Base-by-base conservation (phyloP, 1,140 invertebrate genomes). In the Ostrea denselamellosa region DNA sequence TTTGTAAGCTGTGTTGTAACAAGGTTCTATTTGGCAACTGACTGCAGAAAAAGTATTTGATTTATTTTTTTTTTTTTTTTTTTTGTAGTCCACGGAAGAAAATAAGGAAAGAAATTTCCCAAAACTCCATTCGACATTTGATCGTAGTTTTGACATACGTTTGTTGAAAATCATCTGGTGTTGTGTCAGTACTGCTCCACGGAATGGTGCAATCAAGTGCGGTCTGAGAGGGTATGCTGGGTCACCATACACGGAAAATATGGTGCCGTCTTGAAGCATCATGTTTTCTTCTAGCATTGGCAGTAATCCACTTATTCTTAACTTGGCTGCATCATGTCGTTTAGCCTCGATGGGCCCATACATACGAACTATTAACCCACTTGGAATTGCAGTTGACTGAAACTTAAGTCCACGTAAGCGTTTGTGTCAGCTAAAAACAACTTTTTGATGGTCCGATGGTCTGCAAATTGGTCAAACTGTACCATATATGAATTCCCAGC, bases 401-500 rank as follows among this genome's bases (percentile, higher is more conserved):
- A 87, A 84, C 52, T 87, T 85, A 17, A 87, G 44, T 19, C 82
- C 83, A 81, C 85, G 87, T 0, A 85, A 22, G 10, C 87, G 44
- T 62, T 88, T 88, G 19, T 88, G 84, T 8, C 83, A 62, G 44
- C 34, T 88, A 44, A 22, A 90, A 10, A 77, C 3, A 28, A 87
- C n/a, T 51, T 71, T 53, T 51, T 90, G 89, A 14, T 89, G 2
- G 0, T 62, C 8, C 7, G n/a, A 17, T 56, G 88, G 88, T 83
- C 88, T 87, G 53, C 87, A 88, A 14, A 90, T 89, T 62, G 86
- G 85, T 19, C 85, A 19, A 0, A 89, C 85, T 8, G 85, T 90
- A 19, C 90, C 90, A 52, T 90, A 88, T 81, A 90, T 87, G 51
- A 90, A 89, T 7, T 86, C 90, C 88, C 77, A 90, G 62, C 90